Percentiles rank a stretch among this genome's conserved stretches.
phyloP scores from a whole-genome alignment of 1,140 invertebrate genomes.

The Cotesia glomerata region DNA sequence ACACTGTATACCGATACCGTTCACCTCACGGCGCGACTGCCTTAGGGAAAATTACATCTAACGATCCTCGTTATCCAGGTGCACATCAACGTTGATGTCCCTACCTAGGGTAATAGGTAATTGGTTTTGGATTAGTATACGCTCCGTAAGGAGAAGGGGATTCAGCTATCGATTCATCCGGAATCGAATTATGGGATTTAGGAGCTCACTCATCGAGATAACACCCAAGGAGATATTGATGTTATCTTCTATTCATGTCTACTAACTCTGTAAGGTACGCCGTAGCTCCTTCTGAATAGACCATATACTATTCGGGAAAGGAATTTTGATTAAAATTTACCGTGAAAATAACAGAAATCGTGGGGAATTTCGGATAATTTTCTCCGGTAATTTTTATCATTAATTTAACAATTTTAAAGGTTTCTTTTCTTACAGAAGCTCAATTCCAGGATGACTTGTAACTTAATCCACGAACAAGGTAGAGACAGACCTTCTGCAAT shows the following conservation, averaged over 20 bases:
- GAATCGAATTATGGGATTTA: constrained; percentile 7
- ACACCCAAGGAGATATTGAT: not conserved
- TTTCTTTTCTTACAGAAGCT: no score
- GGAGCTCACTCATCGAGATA: not conserved
- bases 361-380: no score
- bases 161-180: not conserved
- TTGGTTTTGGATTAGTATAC: constrained; percentile 15
- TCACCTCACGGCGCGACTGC: not conserved
- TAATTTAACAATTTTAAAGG: no score
- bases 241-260: not conserved
- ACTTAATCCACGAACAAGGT: no score
- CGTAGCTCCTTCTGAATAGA: no score
- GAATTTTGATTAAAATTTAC: no score
- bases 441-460: no score
- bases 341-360: no score
- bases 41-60: not conserved
- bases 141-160: no score
- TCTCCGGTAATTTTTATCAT: no score
- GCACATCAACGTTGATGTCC: not conserved
- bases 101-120: constrained; percentile 6
- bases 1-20: no score
- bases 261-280: not conserved
- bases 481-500: not conserved
- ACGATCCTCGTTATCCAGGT: constrained; percentile 5
- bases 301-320: no score